Conservation (phyloP, 1,140 invertebrate species). For the Zaprionus kolodkinae region DNA sequence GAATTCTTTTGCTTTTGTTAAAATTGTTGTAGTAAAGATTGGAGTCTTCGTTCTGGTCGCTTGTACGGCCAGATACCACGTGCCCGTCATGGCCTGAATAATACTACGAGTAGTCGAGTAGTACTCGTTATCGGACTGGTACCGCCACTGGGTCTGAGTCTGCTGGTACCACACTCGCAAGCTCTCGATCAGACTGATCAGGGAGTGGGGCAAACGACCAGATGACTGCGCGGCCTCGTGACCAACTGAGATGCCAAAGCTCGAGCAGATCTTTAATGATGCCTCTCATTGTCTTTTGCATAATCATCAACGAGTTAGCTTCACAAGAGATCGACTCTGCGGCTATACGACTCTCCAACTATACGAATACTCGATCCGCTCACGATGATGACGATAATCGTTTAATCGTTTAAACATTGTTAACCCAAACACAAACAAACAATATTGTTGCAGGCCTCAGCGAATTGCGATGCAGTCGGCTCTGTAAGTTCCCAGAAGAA, state of each 20-base stretch:
- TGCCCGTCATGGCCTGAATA: neutral
- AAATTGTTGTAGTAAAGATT: slow-evolving; percentile 13
- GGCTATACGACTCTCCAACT: no score
- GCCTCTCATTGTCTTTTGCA: slow-evolving; percentile 3
- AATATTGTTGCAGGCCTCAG: neutral
- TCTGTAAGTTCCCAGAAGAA: neutral
- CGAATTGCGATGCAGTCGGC: neutral
- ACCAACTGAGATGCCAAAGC: slow-evolving; percentile 32
- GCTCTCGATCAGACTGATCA: neutral
- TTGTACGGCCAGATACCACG: slow-evolving; percentile 29
- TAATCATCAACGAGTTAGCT: slow-evolving; percentile 11
- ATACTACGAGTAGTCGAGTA: slow-evolving; percentile 2
- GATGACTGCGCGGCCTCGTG: slow-evolving; percentile 31
- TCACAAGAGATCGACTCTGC: neutral
- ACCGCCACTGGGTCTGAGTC: slow-evolving; percentile 16
- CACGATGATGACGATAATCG: neutral
- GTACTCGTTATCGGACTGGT: slow-evolving; percentile 17
- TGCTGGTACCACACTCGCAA: neutral
- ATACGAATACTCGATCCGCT: neutral
- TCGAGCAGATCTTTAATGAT: slow-evolving; percentile 20
- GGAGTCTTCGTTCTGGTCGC: neutral
- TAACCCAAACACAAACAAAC: neutral
- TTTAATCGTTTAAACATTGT: slow-evolving; percentile 1
- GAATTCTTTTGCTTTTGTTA: slow-evolving; percentile 24
- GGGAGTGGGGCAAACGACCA: neutral